Base-by-base conservation (phyloP, 2,113 vertebrate genomes). In the Arvicanthis niloticus region DNA sequence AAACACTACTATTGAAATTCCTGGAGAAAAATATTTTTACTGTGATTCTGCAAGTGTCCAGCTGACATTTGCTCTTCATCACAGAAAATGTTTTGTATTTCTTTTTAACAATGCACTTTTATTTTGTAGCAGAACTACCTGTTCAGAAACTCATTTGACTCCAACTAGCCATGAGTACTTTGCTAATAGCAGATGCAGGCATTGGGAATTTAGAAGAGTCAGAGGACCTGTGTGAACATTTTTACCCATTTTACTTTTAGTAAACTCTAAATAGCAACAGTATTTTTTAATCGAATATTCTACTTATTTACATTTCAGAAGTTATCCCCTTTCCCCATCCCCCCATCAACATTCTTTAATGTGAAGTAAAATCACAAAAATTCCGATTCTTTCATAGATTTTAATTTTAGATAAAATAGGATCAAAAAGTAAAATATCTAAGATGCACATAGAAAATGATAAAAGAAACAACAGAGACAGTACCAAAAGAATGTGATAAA, bases 1-100 rank as follows among this genome's bases (percentile, higher is more conserved):
- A 87, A 96, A 73, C 22, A 78, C 1, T 12, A 56, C 68, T 77
- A 65, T 48, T 96, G 37, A 97, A 85, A 85, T 88, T 85, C 12
- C n/a, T 70, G 7, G 60, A 15, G 34, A 58, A 92, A 92, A 85
- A 88, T 73, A 85, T 56, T n/a, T 85, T 77, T 76, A 73, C 75
- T 86, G 13, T 73, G 31, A 87, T 62, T 93, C 67, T 76, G 40
- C 53, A 87, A 68, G 26, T 73, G 11, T 26, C 5, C 78, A 87
- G 21, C 21, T 90, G 37, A 58, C 22, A 76, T 67, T 82, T 6
- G 10, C 51, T 21, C 31, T 92, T 82, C 22, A 56, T 93, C 62
- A 29, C 31, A 34, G 45, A 81, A 76, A 95, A 67, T 17, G 72
- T 37, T 91, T 81, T 70, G 68, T 42, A 91, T 70, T 72, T 76